Evolutionary conservation across 2,888 invertebrate species (phyloP).

Genomic region (Caenorhabditis drosophilae): DNA sequence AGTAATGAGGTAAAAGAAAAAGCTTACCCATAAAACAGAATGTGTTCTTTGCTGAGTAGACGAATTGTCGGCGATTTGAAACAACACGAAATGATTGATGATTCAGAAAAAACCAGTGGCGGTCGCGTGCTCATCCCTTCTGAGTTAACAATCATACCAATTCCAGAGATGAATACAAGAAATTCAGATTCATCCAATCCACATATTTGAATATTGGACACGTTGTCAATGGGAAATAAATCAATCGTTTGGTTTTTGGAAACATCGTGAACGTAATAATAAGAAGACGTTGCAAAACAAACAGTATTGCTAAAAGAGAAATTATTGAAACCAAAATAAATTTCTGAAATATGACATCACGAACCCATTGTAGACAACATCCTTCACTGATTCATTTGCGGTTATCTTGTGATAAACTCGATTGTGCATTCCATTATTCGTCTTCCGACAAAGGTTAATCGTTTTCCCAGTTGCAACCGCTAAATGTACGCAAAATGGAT

Average conservation of each 20-base stretch:
- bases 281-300: slow-evolving; percentile 1
- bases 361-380: not conserved
- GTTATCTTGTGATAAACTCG: not conserved
- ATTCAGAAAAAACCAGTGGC: slow-evolving; percentile 73
- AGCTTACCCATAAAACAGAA: slow-evolving; percentile 1
- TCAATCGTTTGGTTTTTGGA: not conserved
- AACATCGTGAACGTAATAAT: slow-evolving; percentile 1
- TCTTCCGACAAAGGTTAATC: slow-evolving; percentile 3
- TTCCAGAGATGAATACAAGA: slow-evolving; percentile 72
- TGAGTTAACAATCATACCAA: slow-evolving; percentile 74
- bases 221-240: slow-evolving; percentile 11
- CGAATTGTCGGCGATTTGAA: slow-evolving; percentile 4
- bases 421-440: slow-evolving; percentile 1
- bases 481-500: slow-evolving; percentile 66
- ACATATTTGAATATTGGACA: not conserved
- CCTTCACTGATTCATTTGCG: not conserved
- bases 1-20: not conserved
- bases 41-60: not conserved
- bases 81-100: not conserved
- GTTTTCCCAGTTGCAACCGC: slow-evolving; percentile 2
- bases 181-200: slow-evolving; percentile 72
- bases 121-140: slow-evolving; percentile 73
- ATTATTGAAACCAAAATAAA: not conserved
- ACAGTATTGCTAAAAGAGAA: slow-evolving; percentile 3
- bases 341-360: not conserved